phyloP scores from a whole-genome alignment of 2,888 invertebrate genomes.

The Drosophila affinis region DNA sequence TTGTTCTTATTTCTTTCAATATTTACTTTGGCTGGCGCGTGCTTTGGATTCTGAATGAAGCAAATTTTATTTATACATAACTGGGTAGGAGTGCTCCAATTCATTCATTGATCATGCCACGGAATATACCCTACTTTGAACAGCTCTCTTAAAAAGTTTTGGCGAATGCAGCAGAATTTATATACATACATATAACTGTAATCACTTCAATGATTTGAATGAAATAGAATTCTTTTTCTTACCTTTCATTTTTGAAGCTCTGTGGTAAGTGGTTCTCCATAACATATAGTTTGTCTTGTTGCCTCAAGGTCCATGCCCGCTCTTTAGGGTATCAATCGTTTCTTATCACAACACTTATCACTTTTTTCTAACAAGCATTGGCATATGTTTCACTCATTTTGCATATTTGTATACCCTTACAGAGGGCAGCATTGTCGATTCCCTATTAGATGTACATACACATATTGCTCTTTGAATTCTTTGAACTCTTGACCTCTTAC shows the following conservation, averaged over 20 bases:
- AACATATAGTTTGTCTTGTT: background rate
- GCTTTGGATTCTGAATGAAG: slow-evolving; percentile 70
- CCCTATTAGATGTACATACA: too few species aligned
- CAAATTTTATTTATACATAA: slow-evolving; percentile 49
- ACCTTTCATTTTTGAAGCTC: background rate
- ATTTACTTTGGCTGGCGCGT: slow-evolving; percentile 72
- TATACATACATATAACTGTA: background rate
- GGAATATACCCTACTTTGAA: slow-evolving; percentile 8
- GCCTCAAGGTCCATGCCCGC: background rate
- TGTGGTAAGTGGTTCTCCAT: background rate
- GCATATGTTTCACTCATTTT: background rate
- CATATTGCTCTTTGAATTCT: too few species aligned
- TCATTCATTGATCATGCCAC: background rate
- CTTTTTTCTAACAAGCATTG: background rate
- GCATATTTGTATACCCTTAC: background rate
- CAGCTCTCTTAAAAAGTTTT: background rate
- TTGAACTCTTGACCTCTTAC: too few species aligned
- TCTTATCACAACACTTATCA: background rate
- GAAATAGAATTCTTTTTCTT: background rate
- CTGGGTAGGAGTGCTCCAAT: slow-evolving; percentile 15
- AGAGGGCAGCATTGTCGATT: too few species aligned
- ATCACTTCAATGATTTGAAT: background rate
- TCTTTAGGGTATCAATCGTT: background rate
- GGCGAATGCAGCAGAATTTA: background rate
- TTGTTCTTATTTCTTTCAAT: slow-evolving; percentile 47